Evolutionary conservation across 2,797 vertebrate genomes (phyloP).

Genomic region (Bufotes viridis): DNA sequence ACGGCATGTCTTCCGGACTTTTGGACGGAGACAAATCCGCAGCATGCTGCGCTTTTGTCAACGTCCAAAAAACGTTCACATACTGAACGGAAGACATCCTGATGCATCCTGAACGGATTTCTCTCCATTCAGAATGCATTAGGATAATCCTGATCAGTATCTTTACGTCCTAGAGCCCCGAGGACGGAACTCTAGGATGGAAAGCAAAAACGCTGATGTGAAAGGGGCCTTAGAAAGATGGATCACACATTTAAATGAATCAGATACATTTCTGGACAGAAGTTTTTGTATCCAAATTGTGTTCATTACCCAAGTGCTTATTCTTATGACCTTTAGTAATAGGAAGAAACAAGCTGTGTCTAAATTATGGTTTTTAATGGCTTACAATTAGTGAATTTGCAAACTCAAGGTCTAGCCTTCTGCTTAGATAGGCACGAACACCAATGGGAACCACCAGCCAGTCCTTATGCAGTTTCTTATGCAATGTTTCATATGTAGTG

Average conservation of each 20-base stretch:
- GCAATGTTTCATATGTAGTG: background rate
- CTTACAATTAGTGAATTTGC: background rate
- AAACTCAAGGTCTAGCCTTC: background rate
- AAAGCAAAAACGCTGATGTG: too few species aligned
- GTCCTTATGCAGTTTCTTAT: background rate
- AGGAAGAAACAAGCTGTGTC: background rate
- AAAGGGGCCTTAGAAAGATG: too few species aligned
- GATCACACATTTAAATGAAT: background rate
- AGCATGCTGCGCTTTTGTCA: too few species aligned
- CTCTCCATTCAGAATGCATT: too few species aligned
- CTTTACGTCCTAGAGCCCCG: too few species aligned
- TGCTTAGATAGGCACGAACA: constrained; percentile 10
- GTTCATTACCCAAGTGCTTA: background rate
- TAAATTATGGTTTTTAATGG: background rate
- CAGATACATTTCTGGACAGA: background rate
- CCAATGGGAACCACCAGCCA: background rate
- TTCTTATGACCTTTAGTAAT: background rate
- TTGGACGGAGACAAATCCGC: too few species aligned
- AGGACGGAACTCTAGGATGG: too few species aligned
- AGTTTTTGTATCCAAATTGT: background rate
- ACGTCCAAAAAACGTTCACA: too few species aligned
- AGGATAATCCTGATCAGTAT: too few species aligned
- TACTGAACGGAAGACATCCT: too few species aligned
- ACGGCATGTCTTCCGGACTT: too few species aligned
- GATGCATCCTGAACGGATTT: too few species aligned